phyloP scores from a whole-genome alignment of 2,797 vertebrate species.

The Hydrophis major region DNA sequence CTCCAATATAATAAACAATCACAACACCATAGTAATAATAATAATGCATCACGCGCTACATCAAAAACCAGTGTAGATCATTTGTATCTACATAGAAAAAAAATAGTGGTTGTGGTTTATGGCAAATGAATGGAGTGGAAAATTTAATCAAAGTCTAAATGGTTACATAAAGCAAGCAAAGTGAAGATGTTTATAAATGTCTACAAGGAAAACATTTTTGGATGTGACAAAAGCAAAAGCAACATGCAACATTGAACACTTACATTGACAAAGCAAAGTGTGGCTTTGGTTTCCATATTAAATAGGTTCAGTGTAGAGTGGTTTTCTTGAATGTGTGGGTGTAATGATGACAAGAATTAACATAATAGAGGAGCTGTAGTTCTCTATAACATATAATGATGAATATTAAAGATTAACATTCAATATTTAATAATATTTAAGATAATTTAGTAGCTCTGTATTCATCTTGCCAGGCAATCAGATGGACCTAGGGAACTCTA shows the following conservation, averaged over 20 bases:
- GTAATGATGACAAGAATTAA: background rate
- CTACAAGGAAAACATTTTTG: background rate
- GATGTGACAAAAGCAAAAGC: background rate
- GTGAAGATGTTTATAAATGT: background rate
- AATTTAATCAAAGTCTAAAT: background rate
- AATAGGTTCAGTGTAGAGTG: background rate
- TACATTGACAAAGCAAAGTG: background rate
- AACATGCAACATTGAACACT: background rate
- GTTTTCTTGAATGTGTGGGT: background rate
- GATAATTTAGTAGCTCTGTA: background rate
- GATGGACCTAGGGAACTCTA: background rate
- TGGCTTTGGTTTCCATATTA: background rate
- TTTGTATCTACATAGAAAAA: background rate
- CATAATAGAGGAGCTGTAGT: background rate
- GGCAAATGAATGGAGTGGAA: background rate
- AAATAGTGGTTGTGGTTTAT: background rate
- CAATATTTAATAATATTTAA: background rate
- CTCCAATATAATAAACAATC: background rate
- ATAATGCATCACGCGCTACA: background rate
- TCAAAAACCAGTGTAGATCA: background rate
- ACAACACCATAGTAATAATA: background rate
- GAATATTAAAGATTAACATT: background rate
- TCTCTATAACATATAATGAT: background rate
- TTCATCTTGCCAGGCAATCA: background rate
- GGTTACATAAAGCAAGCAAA: background rate